Evolutionary conservation across 2,797 vertebrate genomes (phyloP), one percentile per base, ranked within the genome.

Genomic region (Geotrypetes seraphini): DNA sequence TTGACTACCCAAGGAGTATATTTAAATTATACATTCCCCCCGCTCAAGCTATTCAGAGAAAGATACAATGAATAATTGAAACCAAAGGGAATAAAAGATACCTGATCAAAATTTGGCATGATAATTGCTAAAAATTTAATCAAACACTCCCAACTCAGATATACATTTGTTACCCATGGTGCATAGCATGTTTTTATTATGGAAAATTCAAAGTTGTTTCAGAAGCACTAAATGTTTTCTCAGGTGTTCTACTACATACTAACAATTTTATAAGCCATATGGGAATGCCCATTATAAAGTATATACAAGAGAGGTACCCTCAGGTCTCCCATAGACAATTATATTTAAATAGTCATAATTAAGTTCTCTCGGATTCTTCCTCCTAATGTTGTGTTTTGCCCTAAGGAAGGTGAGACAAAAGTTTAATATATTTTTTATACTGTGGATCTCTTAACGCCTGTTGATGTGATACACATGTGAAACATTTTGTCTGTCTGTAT

Each of bases 281-380:
- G 53, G 45, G 50, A 45, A 57, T 46, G 22, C 18, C 39, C 50
- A 46, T 39, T 38, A 19, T 6, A 33, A 39, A 54, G 50, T 41
- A 10, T 25, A 26, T 24, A 14, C 20, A 48, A 22, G 39, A 38
- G 32, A 37, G 17, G 36, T 51, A 45, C 59, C 44, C 32, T 26
- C 14, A 23, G 27, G 17, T 43, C 29, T 1, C 1, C 31, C 36
- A 22, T 22, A 55, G 20, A 45, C 28, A 41, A 36, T 46, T 57
- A 15, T 9, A 28, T 28, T 29, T 16, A 30, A 56, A 33, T 12
- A 56, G 27, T 18, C n/a, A 27, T 21, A 29, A 36, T 49, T 51
- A 46, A 42, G 45, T 47, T 17, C 46, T 40, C 33, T 28, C 32
- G 31, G 33, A 25, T 33, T 12, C 20, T 23, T 39, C 26, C 11